Evolutionary conservation across 2,113 vertebrate genomes (phyloP).

Genomic region (Ornithorhynchus anatinus): DNA sequence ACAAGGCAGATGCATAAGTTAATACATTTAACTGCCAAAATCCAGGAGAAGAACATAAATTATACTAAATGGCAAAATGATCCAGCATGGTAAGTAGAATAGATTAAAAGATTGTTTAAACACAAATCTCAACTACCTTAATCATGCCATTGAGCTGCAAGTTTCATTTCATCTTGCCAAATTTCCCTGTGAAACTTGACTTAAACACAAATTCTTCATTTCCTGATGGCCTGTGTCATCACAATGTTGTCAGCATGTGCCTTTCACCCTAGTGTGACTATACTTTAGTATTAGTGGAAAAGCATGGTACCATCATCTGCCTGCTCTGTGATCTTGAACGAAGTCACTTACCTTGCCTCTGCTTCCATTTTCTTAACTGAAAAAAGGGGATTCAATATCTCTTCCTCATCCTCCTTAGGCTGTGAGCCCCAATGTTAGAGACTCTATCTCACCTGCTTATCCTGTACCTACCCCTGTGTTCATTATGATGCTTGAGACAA

Average conservation of each 20-base stretch:
- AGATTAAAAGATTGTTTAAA: neutral
- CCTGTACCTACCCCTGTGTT: neutral
- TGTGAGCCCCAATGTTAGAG: too few species aligned
- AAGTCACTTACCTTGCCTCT: too few species aligned
- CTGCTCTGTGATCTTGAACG: too few species aligned
- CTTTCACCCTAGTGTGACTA: neutral
- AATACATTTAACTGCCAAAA: slow-evolving; percentile 14
- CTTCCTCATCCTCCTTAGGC: too few species aligned
- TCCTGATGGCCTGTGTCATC: neutral
- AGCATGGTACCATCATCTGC: neutral
- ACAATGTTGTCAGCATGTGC: neutral
- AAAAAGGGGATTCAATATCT: too few species aligned
- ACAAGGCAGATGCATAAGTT: neutral
- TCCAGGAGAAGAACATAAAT: slow-evolving; percentile 33
- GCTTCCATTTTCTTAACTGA: too few species aligned
- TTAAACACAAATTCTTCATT: slow-evolving; percentile 16
- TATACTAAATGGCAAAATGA: slow-evolving; percentile 30
- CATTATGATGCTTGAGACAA: neutral
- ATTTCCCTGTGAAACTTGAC: slow-evolving; percentile 13
- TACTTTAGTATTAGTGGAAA: neutral
- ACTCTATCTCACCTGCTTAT: too few species aligned
- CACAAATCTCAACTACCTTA: slow-evolving; percentile 23
- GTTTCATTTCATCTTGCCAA: slow-evolving; percentile 21
- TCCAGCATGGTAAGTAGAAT: slow-evolving; percentile 14
- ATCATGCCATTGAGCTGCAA: slow-evolving; percentile 15